These are phyloP conservation scores for Chaenogobius annularis DNA, from an alignment of 2,113 vertebrate genomes.

Conservation along the genomic window DNA sequence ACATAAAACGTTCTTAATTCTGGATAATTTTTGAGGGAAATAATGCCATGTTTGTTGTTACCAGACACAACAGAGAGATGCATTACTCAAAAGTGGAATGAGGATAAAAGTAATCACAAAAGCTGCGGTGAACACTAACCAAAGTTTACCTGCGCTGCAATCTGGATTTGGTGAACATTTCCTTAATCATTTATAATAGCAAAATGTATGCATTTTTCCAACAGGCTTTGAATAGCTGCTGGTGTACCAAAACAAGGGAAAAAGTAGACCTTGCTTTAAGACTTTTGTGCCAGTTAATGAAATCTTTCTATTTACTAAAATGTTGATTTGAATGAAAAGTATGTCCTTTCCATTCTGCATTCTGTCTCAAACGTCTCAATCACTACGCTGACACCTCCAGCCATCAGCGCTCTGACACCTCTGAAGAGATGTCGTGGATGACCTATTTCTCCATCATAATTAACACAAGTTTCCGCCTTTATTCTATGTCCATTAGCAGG, in stretches of 20 bases:
- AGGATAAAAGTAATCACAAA: too few relatives aligned
- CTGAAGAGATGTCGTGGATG: constrained; percentile 74
- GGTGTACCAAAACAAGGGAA: background rate
- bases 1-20: too few relatives aligned
- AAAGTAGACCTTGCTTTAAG: background rate
- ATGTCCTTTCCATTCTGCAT: constrained; percentile 8
- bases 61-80: too few relatives aligned
- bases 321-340: background rate
- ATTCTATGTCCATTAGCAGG: constrained; percentile 86
- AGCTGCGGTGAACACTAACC: too few relatives aligned
- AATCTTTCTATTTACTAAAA: background rate
- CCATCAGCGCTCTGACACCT: constrained; percentile 26
- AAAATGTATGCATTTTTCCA: background rate
- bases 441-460: constrained; percentile 82
- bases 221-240: background rate
- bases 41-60: too few relatives aligned
- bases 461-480: constrained; percentile 81
- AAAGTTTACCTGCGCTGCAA: too few relatives aligned
- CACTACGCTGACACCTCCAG: constrained; percentile 14
- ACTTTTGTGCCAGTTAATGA: background rate
- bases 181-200: too few relatives aligned
- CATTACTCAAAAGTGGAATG: too few relatives aligned
- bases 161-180: too few relatives aligned
- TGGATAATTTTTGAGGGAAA: too few relatives aligned
- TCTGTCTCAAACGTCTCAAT: constrained; percentile 15